Conservation (phyloP, 2,113 vertebrate species). For the Thymallus thymallus region DNA sequence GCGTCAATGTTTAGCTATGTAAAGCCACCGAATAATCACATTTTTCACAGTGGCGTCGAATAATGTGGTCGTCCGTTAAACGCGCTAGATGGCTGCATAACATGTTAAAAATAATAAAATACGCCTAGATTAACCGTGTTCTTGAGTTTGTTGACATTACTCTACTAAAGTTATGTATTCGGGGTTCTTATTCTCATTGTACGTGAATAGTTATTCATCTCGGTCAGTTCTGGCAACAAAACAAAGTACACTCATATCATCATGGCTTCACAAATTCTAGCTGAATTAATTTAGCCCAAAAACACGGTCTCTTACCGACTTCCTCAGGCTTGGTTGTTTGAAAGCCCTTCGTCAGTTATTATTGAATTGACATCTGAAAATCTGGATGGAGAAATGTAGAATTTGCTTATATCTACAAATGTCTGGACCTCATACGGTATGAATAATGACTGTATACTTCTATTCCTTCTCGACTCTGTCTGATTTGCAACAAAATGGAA, state of each 20-base stretch:
- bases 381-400: conserved; percentile 35
- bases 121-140: no score
- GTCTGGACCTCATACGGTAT: conserved; percentile 12
- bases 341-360: conserved; percentile 52
- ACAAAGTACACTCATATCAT: conserved; percentile 70
- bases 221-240: conserved; percentile 56
- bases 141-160: neutral
- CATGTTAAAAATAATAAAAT: no score
- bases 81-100: no score
- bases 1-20: no score
- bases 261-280: conserved; percentile 62
- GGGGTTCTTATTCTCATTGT: neutral
- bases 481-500: conserved; percentile 79
- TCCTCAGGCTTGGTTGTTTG: conserved; percentile 62
- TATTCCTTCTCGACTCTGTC: conserved; percentile 50
- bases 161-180: neutral
- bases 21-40: no score
- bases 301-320: conserved; percentile 71
- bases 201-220: neutral
- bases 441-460: conserved; percentile 8
- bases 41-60: no score
- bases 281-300: conserved; percentile 1
- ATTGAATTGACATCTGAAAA: conserved; percentile 26
- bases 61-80: no score
- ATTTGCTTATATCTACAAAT: conserved; percentile 46